A percentile compares a stretch with the other conserved stretches of the same genome.
Evolutionary conservation across 1,140 invertebrate species (phyloP).

Genomic region (Goniozus legneri): DNA sequence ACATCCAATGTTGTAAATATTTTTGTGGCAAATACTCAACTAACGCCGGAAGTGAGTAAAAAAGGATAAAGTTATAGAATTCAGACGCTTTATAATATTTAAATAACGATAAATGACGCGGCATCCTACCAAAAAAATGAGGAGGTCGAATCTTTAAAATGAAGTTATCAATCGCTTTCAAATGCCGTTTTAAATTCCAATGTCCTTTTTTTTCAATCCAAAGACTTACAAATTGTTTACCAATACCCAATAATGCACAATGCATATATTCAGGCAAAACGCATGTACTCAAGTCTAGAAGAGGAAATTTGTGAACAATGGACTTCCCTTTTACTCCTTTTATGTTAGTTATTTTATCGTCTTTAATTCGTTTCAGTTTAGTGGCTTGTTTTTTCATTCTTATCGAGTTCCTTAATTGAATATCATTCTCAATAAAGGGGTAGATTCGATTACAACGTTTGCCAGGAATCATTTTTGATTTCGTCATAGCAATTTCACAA

Average conservation of each 20-base stretch:
- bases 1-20: conserved; percentile 20
- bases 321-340: conserved; percentile 20
- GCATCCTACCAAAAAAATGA: conserved; percentile 15
- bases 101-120: conserved; percentile 7
- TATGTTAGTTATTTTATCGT: not conserved
- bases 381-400: conserved; percentile 11
- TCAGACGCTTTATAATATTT: conserved; percentile 18
- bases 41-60: conserved; percentile 15
- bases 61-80: conserved; percentile 19
- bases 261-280: conserved; percentile 21
- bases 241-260: conserved; percentile 15
- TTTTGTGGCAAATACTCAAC: conserved; percentile 11
- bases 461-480: not conserved
- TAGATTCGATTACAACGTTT: not conserved
- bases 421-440: not conserved
- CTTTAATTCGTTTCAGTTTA: not conserved
- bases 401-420: not conserved
- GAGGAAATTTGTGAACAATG: conserved; percentile 13
- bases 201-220: conserved; percentile 8
- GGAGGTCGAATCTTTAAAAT: conserved; percentile 16
- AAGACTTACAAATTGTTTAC: conserved; percentile 8
- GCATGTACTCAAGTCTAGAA: conserved; percentile 14
- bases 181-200: conserved; percentile 14
- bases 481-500: conserved; percentile 19
- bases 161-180: conserved; percentile 11